Conservation (phyloP, 2,797 vertebrate genomes). For the Tachyglossus aculeatus region DNA sequence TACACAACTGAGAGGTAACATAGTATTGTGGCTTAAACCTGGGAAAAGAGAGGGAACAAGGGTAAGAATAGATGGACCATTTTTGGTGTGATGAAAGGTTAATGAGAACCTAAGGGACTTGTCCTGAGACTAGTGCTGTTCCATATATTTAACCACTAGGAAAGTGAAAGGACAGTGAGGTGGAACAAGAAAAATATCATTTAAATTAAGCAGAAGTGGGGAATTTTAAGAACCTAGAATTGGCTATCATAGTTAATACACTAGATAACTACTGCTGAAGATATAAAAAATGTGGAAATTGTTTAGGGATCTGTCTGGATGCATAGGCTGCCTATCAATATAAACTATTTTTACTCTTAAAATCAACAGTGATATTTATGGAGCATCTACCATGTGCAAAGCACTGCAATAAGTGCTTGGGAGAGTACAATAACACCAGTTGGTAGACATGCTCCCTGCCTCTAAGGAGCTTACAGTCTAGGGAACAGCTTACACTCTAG, state of each 20-base stretch:
- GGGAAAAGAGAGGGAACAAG: conserved; percentile 32
- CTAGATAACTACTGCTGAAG: not conserved
- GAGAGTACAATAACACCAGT: too few species aligned
- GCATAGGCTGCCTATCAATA: too few species aligned
- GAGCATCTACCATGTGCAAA: too few species aligned
- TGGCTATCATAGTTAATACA: not conserved
- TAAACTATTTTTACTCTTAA: too few species aligned
- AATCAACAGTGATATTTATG: too few species aligned
- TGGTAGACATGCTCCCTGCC: too few species aligned
- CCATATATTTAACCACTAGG: conserved; percentile 9
- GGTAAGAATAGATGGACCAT: conserved; percentile 22
- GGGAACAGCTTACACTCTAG: too few species aligned
- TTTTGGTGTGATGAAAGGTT: conserved; percentile 27
- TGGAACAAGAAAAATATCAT: not conserved
- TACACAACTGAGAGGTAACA: conserved; percentile 38
- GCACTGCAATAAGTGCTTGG: too few species aligned
- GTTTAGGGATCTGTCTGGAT: too few species aligned
- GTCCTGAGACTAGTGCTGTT: conserved; percentile 4
- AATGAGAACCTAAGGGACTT: conserved; percentile 17
- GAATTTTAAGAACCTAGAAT: not conserved
- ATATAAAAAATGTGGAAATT: not conserved
- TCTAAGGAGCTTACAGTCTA: too few species aligned
- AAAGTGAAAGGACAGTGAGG: too few species aligned
- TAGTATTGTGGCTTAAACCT: conserved; percentile 51
- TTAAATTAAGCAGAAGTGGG: not conserved